Percentiles rank a stretch among this genome's conserved stretches.
Conservation (phyloP, 2,113 vertebrate species). For the Peromyscus leucopus region DNA sequence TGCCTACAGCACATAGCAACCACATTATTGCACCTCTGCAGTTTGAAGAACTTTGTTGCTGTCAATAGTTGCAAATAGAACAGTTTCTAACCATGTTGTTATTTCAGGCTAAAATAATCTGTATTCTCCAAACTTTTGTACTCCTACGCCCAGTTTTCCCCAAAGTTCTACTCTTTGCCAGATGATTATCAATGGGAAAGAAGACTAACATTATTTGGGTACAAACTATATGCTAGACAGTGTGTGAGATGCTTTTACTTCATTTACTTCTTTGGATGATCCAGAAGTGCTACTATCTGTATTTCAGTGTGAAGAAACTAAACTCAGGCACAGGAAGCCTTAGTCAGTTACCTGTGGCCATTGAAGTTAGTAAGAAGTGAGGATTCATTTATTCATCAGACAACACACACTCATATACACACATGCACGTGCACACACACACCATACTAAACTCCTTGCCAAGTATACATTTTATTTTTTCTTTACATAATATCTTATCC, state of each 20-base stretch:
- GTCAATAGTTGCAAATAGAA: not conserved
- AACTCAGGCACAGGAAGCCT: not conserved
- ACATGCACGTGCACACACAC: not conserved
- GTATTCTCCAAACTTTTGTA: not conserved
- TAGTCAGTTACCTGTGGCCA: not conserved
- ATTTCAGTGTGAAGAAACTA: constrained; percentile 14
- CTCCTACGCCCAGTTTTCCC: not conserved
- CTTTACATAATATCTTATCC: constrained; percentile 12
- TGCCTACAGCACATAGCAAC: not conserved
- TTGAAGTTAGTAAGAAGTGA: not conserved
- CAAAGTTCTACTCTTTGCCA: not conserved
- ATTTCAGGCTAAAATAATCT: not conserved
- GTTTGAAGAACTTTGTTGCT: not conserved
- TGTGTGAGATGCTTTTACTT: not conserved
- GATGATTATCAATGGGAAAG: not conserved
- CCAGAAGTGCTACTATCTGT: not conserved
- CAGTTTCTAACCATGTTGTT: not conserved
- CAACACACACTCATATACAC: not conserved
- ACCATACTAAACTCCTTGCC: not conserved
- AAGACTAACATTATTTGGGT: constrained; percentile 15
- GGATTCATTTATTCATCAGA: not conserved
- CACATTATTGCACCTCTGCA: not conserved
- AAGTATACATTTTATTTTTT: not conserved
- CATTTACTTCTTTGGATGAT: constrained; percentile 52
- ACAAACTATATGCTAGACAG: not conserved